Conservation (phyloP, 1,140 invertebrate species). For the Geopemphigus sp. region DNA sequence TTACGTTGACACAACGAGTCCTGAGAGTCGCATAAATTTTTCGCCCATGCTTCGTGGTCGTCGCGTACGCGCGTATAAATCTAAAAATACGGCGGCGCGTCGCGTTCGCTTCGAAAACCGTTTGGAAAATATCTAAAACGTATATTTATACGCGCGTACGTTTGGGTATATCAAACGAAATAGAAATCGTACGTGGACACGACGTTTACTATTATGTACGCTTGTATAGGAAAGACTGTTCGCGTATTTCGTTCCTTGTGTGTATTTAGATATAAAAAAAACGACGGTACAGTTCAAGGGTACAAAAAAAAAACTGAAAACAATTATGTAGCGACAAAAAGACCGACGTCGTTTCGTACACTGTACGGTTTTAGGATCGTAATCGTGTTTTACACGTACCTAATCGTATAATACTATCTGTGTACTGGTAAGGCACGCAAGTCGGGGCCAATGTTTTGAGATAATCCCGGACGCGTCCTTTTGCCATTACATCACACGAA, state of each 20-base stretch:
- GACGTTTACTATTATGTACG: too few relatives aligned
- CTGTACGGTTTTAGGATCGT: not conserved
- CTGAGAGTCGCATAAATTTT: slow-evolving; percentile 24
- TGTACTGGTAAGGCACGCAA: too few relatives aligned
- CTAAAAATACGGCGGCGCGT: slow-evolving; percentile 12
- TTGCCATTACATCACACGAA: not conserved
- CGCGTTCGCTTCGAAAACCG: slow-evolving; percentile 8
- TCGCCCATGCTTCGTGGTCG: not conserved
- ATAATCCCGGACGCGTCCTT: slow-evolving; percentile 14
- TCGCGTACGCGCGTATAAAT: not conserved
- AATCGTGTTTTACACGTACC: too few relatives aligned
- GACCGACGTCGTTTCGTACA: too few relatives aligned
- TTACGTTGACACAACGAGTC: slow-evolving; percentile 16
- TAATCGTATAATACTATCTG: not conserved
- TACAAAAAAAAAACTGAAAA: not conserved
- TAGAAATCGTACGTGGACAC: not conserved
- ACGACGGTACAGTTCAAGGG: too few relatives aligned
- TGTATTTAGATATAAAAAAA: too few relatives aligned
- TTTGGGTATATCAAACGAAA: too few relatives aligned
- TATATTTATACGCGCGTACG: not conserved
- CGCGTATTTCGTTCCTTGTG: not conserved
- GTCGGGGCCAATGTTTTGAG: not conserved
- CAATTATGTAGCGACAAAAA: not conserved
- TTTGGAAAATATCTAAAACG: not conserved
- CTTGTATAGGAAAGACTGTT: not conserved